Evolutionary conservation across 2,797 vertebrate species (phyloP).

Genomic region (Netta rufina): DNA sequence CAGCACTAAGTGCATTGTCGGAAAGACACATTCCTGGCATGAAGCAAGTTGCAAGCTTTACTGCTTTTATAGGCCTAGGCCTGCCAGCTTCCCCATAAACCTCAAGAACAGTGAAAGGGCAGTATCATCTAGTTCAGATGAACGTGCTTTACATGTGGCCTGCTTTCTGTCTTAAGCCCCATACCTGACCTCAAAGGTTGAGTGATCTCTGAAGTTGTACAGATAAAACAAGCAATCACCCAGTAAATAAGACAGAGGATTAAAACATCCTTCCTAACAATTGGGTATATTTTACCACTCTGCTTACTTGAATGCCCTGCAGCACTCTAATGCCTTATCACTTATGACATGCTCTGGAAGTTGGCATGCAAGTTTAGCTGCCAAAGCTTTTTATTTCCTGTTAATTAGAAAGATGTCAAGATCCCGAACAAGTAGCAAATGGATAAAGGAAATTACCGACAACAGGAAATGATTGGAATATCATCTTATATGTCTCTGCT

Average conservation of each 20-base stretch:
- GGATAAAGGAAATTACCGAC: background rate
- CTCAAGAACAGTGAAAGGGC: background rate
- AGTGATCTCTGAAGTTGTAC: background rate
- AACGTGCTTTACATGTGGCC: background rate
- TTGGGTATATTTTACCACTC: background rate
- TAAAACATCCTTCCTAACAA: constrained; percentile 36
- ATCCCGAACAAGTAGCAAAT: background rate
- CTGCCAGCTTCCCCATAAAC: background rate
- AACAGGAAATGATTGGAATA: background rate
- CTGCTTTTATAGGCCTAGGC: background rate
- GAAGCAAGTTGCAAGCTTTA: background rate
- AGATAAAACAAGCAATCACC: background rate
- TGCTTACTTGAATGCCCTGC: constrained; percentile 8
- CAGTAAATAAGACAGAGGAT: constrained; percentile 10
- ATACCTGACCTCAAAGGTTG: constrained; percentile 20
- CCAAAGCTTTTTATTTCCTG: background rate
- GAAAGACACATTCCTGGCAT: background rate
- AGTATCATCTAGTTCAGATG: background rate
- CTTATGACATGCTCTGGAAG: background rate
- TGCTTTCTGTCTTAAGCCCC: background rate
- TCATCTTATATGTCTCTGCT: background rate
- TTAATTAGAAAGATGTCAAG: background rate
- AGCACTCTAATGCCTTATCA: constrained; percentile 13
- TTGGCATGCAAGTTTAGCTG: background rate
- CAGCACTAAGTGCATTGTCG: background rate